These are phyloP conservation scores for Epinephelus lanceolatus DNA, from an alignment of 2,113 vertebrate species.

Conservation along the genomic window DNA sequence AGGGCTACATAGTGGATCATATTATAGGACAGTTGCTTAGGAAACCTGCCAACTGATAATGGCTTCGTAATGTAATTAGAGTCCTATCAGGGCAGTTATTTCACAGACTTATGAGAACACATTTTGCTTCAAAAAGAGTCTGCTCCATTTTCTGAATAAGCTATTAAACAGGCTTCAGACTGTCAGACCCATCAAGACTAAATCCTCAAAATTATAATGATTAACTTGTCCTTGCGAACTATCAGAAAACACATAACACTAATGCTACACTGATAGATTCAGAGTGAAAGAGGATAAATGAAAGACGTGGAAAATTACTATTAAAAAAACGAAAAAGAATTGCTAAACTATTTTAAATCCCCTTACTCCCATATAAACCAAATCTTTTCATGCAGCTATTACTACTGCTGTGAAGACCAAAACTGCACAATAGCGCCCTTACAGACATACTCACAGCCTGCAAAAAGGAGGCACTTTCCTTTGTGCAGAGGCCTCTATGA, in stretches of 20 bases:
- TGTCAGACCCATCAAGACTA: constrained; percentile 72
- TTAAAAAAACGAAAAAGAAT: constrained; percentile 52
- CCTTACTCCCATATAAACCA: constrained; percentile 27
- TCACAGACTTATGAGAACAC: constrained; percentile 60
- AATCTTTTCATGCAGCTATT: constrained; percentile 43
- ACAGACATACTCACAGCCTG: constrained; percentile 49
- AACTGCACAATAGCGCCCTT: constrained; percentile 42
- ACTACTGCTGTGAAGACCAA: constrained; percentile 11
- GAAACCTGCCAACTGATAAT: constrained; percentile 73
- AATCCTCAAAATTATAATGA: constrained; percentile 73
- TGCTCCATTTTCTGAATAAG: constrained; percentile 67
- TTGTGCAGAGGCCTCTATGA: constrained; percentile 59
- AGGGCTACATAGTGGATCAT: constrained; percentile 35
- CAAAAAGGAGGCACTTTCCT: constrained; percentile 62
- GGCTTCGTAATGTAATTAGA: constrained; percentile 72
- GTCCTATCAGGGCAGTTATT: constrained; percentile 70
- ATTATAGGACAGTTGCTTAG: constrained; percentile 58
- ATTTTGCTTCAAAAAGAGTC: constrained; percentile 67
- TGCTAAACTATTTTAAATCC: constrained; percentile 54
- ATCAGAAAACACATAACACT: constrained; percentile 48
- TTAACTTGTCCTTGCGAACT: constrained; percentile 76
- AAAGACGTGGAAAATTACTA: constrained; percentile 44
- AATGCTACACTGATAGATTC: constrained; percentile 51
- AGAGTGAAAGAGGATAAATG: constrained; percentile 54
- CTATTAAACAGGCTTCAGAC: constrained; percentile 69